Evolutionary conservation across 1,140 invertebrate genomes (phyloP), one percentile per base, ranked within the genome.

Genomic region (Cydia strobilella): DNA sequence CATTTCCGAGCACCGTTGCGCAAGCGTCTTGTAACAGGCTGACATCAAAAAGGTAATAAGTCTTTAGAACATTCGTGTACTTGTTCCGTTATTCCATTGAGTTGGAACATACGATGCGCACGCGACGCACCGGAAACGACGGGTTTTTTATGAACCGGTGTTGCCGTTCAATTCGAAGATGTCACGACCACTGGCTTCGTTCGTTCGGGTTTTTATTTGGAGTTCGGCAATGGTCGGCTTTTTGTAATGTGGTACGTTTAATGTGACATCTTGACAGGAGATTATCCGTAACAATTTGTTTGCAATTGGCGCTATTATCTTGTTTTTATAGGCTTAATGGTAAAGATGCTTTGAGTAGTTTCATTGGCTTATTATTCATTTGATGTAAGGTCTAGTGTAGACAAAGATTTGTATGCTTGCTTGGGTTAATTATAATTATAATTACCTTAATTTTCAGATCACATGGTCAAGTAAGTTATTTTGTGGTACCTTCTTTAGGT

Each of bases 1-100:
- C 65, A 69, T 80, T 83, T 83, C 78, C 78, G 76, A 78, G 31
- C 76, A 63, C 23, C 12, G 59, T 80, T 82, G 79, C 79, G 80
- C 75, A 79, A 79, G 54, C 74, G 74, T 23, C 54, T 59, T 59
- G 1, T 23, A 59, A 20, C 54, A 59, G 1, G 54, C 1, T 59
- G 1, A 7, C 9, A 23, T 18, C 51, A 10, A n/a, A 59, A 59
- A 59, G 7, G 54, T 23, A 59, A 20, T n/a, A 59, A 23, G 9
- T 59, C 18, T 23, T 2, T 12, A 59, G 1, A 23, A 20, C 20
- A 18, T 18, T 7, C 18, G 54, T 9, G 10, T 23, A 59, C 3
- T 59, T 23, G 0, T 3, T 20, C 0, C 18, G 54, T 59, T 59
- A 1, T 59, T 59, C 20, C 3, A 23, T 23, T 59, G 10, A n/a